Evolutionary conservation across 2,113 vertebrate genomes (phyloP).

Genomic region (Elaphurus davidianus): DNA sequence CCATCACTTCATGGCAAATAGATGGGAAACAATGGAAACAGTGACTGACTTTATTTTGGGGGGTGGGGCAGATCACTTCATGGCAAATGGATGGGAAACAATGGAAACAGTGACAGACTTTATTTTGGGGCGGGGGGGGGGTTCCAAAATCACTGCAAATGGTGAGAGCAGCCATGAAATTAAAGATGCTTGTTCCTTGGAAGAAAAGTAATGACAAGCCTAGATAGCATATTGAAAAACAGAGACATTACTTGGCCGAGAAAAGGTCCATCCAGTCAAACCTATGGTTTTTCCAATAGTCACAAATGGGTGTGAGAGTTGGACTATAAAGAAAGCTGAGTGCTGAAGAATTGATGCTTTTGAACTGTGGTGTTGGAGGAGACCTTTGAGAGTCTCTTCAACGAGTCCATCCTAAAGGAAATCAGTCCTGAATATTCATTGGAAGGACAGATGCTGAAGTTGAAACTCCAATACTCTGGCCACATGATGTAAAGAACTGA

Average conservation of each 20-base stretch:
- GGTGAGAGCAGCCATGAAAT: background rate
- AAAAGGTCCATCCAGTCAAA: background rate
- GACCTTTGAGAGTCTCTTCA: background rate
- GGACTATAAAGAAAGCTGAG: background rate
- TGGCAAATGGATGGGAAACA: background rate
- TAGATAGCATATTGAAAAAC: background rate
- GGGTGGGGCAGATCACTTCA: background rate
- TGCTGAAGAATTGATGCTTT: background rate
- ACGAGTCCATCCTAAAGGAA: background rate
- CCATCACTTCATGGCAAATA: background rate
- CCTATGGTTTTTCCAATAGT: background rate
- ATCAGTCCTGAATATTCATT: background rate
- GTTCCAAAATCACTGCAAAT: background rate
- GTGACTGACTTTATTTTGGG: background rate
- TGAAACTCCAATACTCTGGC: background rate
- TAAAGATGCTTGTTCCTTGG: background rate
- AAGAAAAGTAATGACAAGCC: background rate
- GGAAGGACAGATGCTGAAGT: background rate
- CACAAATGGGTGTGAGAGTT: background rate
- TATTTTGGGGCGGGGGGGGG: background rate
- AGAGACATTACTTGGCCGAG: background rate
- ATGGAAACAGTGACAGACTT: background rate
- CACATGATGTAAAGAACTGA: accelerated
- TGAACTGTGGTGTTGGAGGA: background rate
- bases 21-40: background rate